These are phyloP conservation scores for Grapholita molesta DNA, from an alignment of 1,140 invertebrate species.

Conservation along the genomic window DNA sequence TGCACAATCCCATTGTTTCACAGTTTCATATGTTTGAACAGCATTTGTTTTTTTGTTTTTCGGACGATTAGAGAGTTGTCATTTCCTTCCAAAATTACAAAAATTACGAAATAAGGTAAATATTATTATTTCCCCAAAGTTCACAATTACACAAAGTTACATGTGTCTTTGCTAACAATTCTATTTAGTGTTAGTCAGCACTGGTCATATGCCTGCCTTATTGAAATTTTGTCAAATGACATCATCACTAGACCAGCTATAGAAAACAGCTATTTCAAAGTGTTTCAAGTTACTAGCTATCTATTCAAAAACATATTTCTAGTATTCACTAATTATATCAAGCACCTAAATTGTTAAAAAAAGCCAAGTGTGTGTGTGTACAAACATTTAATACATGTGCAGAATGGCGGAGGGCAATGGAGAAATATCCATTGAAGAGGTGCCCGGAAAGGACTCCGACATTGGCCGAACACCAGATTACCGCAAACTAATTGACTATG, in stretches of 20 bases:
- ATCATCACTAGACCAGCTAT: conserved; percentile 60
- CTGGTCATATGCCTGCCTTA: conserved; percentile 56
- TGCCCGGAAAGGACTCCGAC: conserved; percentile 85
- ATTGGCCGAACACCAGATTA: conserved; percentile 91
- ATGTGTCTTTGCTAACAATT: conserved; percentile 31
- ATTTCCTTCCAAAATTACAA: conserved; percentile 77
- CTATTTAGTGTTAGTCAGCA: conserved; percentile 40
- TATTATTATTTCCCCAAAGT: conserved; percentile 49
- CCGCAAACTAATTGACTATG: conserved; percentile 94
- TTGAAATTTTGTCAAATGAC: conserved; percentile 60
- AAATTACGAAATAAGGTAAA: conserved; percentile 76
- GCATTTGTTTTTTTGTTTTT: conserved; percentile 79
- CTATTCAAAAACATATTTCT: conserved; percentile 34
- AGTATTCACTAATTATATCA: conserved; percentile 27
- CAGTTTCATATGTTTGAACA: conserved; percentile 76
- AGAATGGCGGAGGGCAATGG: conserved; percentile 95
- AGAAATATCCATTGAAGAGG: conserved; percentile 90
- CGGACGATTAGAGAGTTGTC: conserved; percentile 73
- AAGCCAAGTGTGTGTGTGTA: conserved; percentile 61
- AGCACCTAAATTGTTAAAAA: conserved; percentile 23
- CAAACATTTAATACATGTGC: conserved; percentile 74
- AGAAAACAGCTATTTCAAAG: conserved; percentile 30
- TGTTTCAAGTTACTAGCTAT: conserved; percentile 26
- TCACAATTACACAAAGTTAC: conserved; percentile 24
- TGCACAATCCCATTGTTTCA: conserved; percentile 74